A percentile compares a stretch with the other conserved stretches of the same genome.
These are phyloP conservation scores for Caenorhabditis briggsae DNA, from an alignment of 1,140 invertebrate species.

Conservation along the genomic window DNA sequence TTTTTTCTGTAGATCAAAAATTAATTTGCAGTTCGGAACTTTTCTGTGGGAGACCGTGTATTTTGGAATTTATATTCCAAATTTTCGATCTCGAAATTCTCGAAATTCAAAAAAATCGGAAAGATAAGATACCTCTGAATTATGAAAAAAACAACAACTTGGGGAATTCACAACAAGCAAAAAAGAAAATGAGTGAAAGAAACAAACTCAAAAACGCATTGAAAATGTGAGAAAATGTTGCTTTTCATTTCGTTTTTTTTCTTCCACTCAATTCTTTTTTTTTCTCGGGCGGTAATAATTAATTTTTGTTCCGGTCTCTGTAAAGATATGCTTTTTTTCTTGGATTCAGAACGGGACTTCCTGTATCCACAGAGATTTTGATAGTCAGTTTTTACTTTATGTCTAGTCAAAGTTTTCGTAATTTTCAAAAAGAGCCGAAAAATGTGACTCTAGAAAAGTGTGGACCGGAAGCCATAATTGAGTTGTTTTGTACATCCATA, in stretches of 20 bases:
- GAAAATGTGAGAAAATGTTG: slow-evolving; percentile 47
- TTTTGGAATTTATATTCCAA: no score
- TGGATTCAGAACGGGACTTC: neutral
- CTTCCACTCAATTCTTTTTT: neutral
- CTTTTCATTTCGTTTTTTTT: neutral
- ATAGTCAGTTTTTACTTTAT: no score
- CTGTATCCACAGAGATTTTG: neutral
- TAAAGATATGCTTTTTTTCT: neutral
- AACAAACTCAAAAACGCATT: neutral
- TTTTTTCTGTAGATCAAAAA: no score
- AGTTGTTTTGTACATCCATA: slow-evolving; percentile 13
- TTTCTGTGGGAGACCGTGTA: no score
- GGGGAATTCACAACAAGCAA: no score
- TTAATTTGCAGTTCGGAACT: no score
- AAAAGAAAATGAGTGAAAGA: neutral
- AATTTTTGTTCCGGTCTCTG: slow-evolving; percentile 25
- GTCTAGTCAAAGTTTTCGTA: neutral
- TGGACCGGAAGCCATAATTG: slow-evolving; percentile 16
- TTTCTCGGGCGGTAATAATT: slow-evolving; percentile 39
- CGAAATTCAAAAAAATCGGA: no score
- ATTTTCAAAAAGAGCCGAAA: neutral
- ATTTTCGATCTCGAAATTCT: no score
- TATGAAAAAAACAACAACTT: no score
- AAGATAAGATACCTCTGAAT: no score
- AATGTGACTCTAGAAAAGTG: neutral